These are phyloP conservation scores for Sylvia atricapilla DNA, from an alignment of 2,113 vertebrate species.

Conservation along the genomic window DNA sequence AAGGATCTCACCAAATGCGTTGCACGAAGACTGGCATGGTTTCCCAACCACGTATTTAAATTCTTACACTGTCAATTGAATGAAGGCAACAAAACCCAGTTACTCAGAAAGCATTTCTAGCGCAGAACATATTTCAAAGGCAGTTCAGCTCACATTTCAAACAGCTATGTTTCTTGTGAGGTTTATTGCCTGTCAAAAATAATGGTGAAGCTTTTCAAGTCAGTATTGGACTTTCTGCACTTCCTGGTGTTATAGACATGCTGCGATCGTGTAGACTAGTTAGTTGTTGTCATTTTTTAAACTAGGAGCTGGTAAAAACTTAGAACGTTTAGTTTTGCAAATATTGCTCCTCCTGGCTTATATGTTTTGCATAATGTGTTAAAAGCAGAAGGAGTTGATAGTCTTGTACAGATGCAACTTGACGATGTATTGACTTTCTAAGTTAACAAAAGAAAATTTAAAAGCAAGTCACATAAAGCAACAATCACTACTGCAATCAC, in stretches of 20 bases:
- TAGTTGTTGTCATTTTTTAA: conserved; percentile 47
- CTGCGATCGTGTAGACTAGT: conserved; percentile 45
- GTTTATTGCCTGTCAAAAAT: conserved; percentile 44
- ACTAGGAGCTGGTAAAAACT: conserved; percentile 57
- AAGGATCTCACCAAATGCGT: not conserved
- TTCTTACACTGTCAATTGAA: not conserved
- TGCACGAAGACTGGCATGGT: not conserved
- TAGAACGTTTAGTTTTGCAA: conserved; percentile 45
- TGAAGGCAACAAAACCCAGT: conserved; percentile 52
- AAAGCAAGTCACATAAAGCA: conserved; percentile 74
- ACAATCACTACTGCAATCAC: conserved; percentile 75
- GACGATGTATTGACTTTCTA: conserved; percentile 51
- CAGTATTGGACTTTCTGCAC: conserved; percentile 31
- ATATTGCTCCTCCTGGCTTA: conserved; percentile 68
- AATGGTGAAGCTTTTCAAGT: conserved; percentile 51
- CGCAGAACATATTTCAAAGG: conserved; percentile 53
- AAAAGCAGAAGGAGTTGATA: conserved; percentile 62
- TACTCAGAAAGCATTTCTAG: conserved; percentile 43
- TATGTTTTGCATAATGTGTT: conserved; percentile 47
- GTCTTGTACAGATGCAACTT: conserved; percentile 44
- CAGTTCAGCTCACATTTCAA: conserved; percentile 54
- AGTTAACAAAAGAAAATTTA: conserved; percentile 64
- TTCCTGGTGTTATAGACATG: conserved; percentile 57
- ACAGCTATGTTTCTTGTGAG: not conserved
- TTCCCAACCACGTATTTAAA: not conserved